These are phyloP conservation scores for Ceramica pisi DNA, from an alignment of 2,888 invertebrate genomes.

Conservation along the genomic window DNA sequence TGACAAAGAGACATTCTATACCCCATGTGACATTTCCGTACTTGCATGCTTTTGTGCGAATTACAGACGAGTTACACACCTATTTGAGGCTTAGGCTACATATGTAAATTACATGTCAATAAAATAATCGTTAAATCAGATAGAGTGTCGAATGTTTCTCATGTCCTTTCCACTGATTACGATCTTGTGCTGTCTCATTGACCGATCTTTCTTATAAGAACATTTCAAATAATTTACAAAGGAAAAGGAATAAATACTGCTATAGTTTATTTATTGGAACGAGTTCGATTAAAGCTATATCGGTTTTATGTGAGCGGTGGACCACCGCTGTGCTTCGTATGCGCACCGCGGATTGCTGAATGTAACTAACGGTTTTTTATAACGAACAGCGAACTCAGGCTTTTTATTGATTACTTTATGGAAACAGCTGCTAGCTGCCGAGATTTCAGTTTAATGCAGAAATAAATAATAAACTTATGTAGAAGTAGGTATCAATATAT, in stretches of 20 bases:
- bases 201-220: not conserved
- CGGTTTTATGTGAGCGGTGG: not conserved
- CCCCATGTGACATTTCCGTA: too few relatives aligned
- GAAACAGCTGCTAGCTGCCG: not conserved
- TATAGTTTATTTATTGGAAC: not conserved
- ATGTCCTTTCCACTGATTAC: too few relatives aligned
- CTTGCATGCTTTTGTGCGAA: too few relatives aligned
- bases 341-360: conserved; percentile 23
- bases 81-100: too few relatives aligned
- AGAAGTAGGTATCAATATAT: not conserved
- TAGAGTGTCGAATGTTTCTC: not conserved
- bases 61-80: too few relatives aligned
- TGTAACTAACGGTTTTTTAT: conserved; percentile 50
- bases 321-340: conserved; percentile 11
- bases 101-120: too few relatives aligned
- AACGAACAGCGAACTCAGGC: conserved; percentile 1
- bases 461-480: too few relatives aligned
- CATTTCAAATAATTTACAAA: conserved; percentile 4
- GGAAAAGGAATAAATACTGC: conserved; percentile 9
- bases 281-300: conserved; percentile 11
- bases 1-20: not conserved
- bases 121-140: not conserved
- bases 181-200: not conserved
- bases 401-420: conserved; percentile 10
- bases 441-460: not conserved